Conservation (phyloP, 2,888 invertebrate species). For the Venustoraphidia nigricollis region DNA sequence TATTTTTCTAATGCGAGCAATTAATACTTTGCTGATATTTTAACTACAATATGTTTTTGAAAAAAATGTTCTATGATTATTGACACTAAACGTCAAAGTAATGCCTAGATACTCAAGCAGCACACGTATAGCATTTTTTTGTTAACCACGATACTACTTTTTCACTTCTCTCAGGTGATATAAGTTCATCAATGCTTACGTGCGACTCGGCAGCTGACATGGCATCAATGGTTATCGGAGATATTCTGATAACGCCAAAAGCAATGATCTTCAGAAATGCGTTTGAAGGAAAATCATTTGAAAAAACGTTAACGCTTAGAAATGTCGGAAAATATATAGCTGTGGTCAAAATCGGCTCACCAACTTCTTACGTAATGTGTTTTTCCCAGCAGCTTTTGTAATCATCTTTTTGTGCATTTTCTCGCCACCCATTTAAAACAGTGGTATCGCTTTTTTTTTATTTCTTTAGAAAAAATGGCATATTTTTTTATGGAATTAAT, state of each 20-base stretch:
- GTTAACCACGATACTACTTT: neutral
- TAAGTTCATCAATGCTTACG: conserved; percentile 8
- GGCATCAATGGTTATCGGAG: conserved; percentile 11
- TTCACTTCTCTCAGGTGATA: neutral
- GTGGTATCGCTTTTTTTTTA: too few species aligned
- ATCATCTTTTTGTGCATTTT: too few species aligned
- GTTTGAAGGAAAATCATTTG: conserved; percentile 25
- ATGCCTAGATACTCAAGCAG: neutral
- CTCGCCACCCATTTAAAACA: too few species aligned
- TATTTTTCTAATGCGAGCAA: too few species aligned
- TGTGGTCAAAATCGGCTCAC: conserved; percentile 21
- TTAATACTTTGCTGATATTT: too few species aligned
- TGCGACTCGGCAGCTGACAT: conserved; percentile 5
- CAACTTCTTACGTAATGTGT: conserved; percentile 24
- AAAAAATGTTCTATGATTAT: too few species aligned
- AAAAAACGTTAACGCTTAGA: conserved; percentile 20
- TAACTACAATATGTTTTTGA: too few species aligned
- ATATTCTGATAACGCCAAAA: conserved; percentile 23
- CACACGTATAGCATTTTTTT: neutral
- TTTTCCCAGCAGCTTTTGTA: too few species aligned
- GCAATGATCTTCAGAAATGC: conserved; percentile 27
- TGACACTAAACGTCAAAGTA: neutral
- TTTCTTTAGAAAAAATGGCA: too few species aligned
- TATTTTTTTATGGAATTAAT: too few species aligned
- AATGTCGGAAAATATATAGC: conserved; percentile 23